Evolutionary conservation across 2,113 vertebrate species (phyloP).

Genomic region (Tor tambroides): DNA sequence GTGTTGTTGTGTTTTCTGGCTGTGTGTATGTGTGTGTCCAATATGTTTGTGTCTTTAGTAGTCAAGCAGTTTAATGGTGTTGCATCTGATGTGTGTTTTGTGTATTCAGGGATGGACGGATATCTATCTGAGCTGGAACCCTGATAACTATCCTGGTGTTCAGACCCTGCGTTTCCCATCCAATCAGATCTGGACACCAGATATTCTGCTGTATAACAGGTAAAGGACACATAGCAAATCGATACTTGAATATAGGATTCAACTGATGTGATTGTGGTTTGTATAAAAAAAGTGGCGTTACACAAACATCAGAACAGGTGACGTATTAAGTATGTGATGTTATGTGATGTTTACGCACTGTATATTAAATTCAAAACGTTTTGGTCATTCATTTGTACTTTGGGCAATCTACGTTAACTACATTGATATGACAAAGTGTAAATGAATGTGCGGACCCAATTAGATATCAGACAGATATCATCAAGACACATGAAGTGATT

Average conservation of each 20-base stretch:
- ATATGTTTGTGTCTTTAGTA: not conserved
- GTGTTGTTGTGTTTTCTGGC: not conserved
- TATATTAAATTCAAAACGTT: too few relatives aligned
- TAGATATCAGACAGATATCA: too few relatives aligned
- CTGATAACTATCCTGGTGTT: conserved; percentile 82
- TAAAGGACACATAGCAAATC: conserved; percentile 61
- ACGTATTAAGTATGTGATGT: too few relatives aligned
- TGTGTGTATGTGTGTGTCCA: not conserved
- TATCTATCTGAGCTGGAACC: conserved; percentile 85
- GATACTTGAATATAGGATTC: too few relatives aligned
- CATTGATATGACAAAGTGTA: too few relatives aligned
- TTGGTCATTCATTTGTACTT: too few relatives aligned
- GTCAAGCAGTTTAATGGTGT: not conserved
- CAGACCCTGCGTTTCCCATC: conserved; percentile 86
- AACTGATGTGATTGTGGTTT: too few relatives aligned
- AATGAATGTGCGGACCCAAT: too few relatives aligned
- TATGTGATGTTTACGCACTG: too few relatives aligned
- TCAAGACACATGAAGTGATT: not conserved
- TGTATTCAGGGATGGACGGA: conserved; percentile 77
- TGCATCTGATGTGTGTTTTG: not conserved
- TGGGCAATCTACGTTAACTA: too few relatives aligned
- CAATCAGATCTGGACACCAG: conserved; percentile 86
- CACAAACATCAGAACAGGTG: not conserved
- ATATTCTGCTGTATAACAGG: conserved; percentile 93
- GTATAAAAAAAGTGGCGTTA: too few relatives aligned